Evolutionary conservation across 2,888 invertebrate species (phyloP).

Genomic region (Drosophila paranaensis): DNA sequence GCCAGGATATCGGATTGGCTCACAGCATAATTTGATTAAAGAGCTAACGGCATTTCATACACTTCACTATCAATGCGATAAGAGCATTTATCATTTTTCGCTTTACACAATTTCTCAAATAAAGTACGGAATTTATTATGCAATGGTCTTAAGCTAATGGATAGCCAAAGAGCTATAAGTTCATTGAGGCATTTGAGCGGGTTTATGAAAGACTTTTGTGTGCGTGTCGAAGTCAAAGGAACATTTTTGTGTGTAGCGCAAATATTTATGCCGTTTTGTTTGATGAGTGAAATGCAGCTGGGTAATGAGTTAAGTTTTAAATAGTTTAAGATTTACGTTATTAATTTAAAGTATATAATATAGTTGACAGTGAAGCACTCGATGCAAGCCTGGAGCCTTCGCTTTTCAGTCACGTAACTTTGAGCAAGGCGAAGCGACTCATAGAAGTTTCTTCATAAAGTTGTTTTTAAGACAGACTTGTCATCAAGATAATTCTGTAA

Average conservation of each 20-base stretch:
- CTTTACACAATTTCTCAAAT: conserved; percentile 3
- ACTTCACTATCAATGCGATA: conserved; percentile 56
- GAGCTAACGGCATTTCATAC: conserved; percentile 50
- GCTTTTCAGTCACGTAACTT: no score
- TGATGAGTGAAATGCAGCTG: background rate
- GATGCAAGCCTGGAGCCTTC: background rate
- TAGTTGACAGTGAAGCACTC: background rate
- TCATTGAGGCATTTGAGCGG: background rate
- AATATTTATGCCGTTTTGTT: background rate
- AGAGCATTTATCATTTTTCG: conserved; percentile 54
- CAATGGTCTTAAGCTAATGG: conserved; percentile 41
- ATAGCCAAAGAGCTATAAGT: conserved; percentile 17
- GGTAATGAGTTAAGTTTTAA: background rate
- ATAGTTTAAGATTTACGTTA: background rate
- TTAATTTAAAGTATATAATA: background rate
- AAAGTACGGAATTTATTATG: conserved; percentile 32
- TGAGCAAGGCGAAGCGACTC: no score
- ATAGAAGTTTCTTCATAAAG: no score
- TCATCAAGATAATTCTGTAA: no score
- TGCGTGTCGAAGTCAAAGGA: no score
- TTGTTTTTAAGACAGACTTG: no score
- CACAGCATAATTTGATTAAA: conserved; percentile 67
- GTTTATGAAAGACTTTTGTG: background rate
- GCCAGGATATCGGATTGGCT: conserved; percentile 19
- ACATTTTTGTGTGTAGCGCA: background rate